phyloP scores from a whole-genome alignment of 2,113 vertebrate species.

The Caloenas nicobarica region DNA sequence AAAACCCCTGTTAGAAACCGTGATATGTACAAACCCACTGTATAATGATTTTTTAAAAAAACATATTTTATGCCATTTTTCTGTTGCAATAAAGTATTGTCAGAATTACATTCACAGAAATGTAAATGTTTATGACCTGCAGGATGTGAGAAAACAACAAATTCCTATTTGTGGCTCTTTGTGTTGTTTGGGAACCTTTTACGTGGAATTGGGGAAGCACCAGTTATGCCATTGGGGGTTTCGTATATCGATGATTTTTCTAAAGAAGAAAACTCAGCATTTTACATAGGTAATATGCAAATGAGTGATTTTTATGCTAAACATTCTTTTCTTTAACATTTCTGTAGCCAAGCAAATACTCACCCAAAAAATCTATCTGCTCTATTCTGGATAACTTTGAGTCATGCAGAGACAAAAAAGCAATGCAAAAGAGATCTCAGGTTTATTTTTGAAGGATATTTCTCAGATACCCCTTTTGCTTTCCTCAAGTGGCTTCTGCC shows the following conservation, averaged over 20 bases:
- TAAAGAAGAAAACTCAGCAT: conserved; percentile 85
- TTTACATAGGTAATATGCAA: conserved; percentile 84
- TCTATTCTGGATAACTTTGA: not conserved
- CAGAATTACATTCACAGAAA: not conserved
- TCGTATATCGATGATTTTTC: conserved; percentile 94
- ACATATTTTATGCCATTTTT: not conserved
- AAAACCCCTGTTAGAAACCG: not conserved
- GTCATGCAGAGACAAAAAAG: not conserved
- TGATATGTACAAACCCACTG: not conserved
- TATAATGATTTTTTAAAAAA: not conserved
- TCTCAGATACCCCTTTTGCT: not conserved
- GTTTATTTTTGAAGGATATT: not conserved
- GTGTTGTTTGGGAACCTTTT: conserved; percentile 89
- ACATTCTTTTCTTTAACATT: not conserved
- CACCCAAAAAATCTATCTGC: not conserved
- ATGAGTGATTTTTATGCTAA: not conserved
- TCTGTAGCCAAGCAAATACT: not conserved
- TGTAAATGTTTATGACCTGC: not conserved
- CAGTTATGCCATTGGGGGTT: conserved; percentile 86
- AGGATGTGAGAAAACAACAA: conserved; percentile 80
- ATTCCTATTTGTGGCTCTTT: conserved; percentile 86
- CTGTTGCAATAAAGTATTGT: not conserved
- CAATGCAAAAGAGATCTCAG: not conserved
- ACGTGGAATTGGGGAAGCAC: conserved; percentile 90
- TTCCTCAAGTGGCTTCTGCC: not conserved